A percentile compares a stretch with the other conserved stretches of the same genome.
phyloP scores from a whole-genome alignment of 2,888 invertebrate genomes.

The Acanthococcus lagerstroemiae region DNA sequence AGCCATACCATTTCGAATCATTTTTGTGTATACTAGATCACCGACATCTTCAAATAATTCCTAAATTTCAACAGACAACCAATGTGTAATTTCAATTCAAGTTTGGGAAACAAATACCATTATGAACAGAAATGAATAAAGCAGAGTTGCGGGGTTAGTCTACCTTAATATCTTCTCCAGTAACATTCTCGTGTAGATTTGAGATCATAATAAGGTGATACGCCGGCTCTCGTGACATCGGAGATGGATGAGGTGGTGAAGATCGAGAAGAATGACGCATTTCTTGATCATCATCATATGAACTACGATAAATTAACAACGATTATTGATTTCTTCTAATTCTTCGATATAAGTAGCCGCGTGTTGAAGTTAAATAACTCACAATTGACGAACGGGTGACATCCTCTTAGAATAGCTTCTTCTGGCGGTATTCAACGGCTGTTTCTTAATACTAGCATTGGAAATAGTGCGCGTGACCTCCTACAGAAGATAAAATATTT shows the following conservation, averaged over 20 bases:
- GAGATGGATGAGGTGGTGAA: neutral
- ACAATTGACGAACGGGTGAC: conserved; percentile 2
- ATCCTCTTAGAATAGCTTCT: conserved; percentile 6
- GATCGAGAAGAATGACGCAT: neutral
- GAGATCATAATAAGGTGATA: conserved; percentile 84
- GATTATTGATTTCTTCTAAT: too few species aligned
- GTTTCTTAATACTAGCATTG: neutral
- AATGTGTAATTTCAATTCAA: neutral
- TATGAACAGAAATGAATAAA: neutral
- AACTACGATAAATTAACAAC: neutral
- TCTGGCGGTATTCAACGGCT: neutral
- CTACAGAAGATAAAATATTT: neutral
- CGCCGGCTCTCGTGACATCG: conserved; percentile 39
- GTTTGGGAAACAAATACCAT: neutral
- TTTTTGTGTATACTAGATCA: conserved; percentile 67
- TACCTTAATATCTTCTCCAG: conserved; percentile 81
- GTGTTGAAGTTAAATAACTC: too few species aligned
- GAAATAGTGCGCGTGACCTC: conserved; percentile 16
- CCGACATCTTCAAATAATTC: conserved; percentile 91
- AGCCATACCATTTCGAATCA: conserved; percentile 78
- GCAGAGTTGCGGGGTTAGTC: too few species aligned
- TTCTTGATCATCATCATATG: neutral
- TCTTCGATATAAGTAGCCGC: too few species aligned
- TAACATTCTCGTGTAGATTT: conserved; percentile 76
- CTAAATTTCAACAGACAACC: conserved; percentile 47